phyloP scores from a whole-genome alignment of 2,888 invertebrate species.

The Epirrita christyi region DNA sequence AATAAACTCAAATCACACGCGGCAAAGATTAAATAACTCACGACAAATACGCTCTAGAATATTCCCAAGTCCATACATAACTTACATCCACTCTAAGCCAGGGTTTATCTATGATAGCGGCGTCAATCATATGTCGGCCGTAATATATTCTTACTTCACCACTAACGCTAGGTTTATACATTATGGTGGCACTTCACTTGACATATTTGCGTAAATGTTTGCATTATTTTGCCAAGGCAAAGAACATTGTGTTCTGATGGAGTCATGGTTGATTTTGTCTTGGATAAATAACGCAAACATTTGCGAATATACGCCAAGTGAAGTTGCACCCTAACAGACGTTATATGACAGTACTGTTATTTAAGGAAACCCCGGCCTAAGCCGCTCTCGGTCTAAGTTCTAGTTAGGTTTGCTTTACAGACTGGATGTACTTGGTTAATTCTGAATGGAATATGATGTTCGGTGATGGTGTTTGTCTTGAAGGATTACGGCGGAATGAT shows the following conservation, averaged over 20 bases:
- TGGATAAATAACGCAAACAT: too few species aligned
- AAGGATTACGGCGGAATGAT: neutral
- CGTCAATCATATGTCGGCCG: neutral
- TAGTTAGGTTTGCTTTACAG: slow-evolving; percentile 40
- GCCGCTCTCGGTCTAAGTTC: slow-evolving; percentile 37
- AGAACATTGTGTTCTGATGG: too few species aligned
- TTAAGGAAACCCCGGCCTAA: slow-evolving; percentile 6
- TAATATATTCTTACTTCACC: too few species aligned
- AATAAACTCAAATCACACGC: slow-evolving; percentile 11
- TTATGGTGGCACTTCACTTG: too few species aligned
- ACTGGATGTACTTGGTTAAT: slow-evolving; percentile 34
- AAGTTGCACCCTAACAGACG: too few species aligned
- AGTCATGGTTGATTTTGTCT: too few species aligned
- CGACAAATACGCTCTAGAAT: slow-evolving; percentile 35
- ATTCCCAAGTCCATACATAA: slow-evolving; percentile 37
- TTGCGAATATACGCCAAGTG: too few species aligned
- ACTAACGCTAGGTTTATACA: too few species aligned
- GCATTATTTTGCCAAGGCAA: too few species aligned
- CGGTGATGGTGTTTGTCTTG: slow-evolving; percentile 17
- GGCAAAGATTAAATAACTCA: slow-evolving; percentile 22
- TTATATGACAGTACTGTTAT: neutral
- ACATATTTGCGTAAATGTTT: too few species aligned
- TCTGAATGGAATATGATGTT: slow-evolving; percentile 32
- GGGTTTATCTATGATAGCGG: neutral
- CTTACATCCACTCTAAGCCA: slow-evolving; percentile 25